Conservation (phyloP, 2,797 vertebrate genomes). For the Sebastes glaucus region DNA sequence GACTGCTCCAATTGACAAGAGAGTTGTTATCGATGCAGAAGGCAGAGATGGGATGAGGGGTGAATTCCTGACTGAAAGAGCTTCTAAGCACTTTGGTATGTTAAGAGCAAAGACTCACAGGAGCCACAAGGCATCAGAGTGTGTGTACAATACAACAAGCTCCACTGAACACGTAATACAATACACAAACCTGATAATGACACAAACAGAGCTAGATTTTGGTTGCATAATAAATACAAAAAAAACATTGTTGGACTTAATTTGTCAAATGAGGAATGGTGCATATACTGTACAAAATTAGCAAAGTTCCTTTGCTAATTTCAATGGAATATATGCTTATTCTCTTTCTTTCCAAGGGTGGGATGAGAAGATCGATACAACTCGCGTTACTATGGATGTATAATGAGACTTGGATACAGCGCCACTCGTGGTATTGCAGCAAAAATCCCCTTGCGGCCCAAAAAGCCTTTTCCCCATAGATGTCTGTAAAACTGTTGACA, state of each 20-base stretch:
- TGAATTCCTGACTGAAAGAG: slow-evolving; percentile 50
- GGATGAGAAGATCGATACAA: not conserved
- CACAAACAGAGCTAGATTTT: not conserved
- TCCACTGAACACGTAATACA: slow-evolving; percentile 3
- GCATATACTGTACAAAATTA: not conserved
- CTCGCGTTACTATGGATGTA: no score
- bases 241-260: not conserved
- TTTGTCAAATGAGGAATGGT: not conserved
- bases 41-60: slow-evolving; percentile 43
- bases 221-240: not conserved
- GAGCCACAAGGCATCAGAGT: slow-evolving; percentile 27
- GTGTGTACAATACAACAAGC: slow-evolving; percentile 25
- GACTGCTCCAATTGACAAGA: slow-evolving; percentile 30
- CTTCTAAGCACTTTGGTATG: slow-evolving; percentile 44
- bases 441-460: no score
- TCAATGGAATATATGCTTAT: not conserved
- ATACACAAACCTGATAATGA: not conserved
- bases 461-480: no score
- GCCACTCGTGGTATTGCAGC: no score
- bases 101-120: slow-evolving; percentile 46
- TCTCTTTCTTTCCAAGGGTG: no score
- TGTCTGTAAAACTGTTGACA: no score
- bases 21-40: slow-evolving; percentile 60
- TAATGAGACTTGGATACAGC: no score
- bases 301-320: not conserved